These are phyloP conservation scores for Apodemus sylvaticus DNA, from an alignment of 2,113 vertebrate genomes.

Conservation along the genomic window DNA sequence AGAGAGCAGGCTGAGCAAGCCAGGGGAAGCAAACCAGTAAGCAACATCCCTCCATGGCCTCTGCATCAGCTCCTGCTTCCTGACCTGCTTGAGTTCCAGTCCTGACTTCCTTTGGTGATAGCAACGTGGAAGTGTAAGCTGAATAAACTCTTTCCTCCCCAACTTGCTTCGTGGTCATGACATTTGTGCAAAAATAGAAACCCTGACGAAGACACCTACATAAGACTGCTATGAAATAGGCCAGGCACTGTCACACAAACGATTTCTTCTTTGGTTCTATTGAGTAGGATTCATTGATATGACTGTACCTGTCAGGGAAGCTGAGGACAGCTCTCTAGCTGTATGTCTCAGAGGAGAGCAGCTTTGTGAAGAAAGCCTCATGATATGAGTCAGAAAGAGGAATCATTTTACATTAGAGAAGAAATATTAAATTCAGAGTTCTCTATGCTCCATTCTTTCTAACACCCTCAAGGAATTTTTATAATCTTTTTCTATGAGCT, in stretches of 20 bases:
- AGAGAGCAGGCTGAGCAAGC: too few relatives aligned
- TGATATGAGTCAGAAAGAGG: background rate
- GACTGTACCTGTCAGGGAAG: background rate
- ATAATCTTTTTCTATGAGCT: conserved; percentile 20
- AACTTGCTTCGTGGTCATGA: too few relatives aligned
- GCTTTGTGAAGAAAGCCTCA: background rate
- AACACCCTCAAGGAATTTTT: conserved; percentile 41
- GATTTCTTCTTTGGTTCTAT: background rate
- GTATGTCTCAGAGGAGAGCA: background rate
- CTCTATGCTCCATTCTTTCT: background rate
- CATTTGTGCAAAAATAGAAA: too few relatives aligned
- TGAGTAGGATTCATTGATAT: background rate
- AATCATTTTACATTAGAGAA: background rate
- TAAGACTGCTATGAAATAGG: background rate
- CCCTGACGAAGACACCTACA: background rate
- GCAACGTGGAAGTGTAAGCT: too few relatives aligned
- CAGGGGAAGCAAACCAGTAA: too few relatives aligned
- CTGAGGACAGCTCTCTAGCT: background rate
- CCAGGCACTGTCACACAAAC: background rate
- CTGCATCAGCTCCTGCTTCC: too few relatives aligned
- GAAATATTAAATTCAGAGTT: conserved; percentile 38
- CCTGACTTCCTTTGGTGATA: too few relatives aligned
- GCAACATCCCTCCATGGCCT: too few relatives aligned
- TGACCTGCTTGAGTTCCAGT: too few relatives aligned
- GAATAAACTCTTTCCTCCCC: too few relatives aligned